phyloP scores from a whole-genome alignment of 2,888 invertebrate species.

The Dioctria rufipes region DNA sequence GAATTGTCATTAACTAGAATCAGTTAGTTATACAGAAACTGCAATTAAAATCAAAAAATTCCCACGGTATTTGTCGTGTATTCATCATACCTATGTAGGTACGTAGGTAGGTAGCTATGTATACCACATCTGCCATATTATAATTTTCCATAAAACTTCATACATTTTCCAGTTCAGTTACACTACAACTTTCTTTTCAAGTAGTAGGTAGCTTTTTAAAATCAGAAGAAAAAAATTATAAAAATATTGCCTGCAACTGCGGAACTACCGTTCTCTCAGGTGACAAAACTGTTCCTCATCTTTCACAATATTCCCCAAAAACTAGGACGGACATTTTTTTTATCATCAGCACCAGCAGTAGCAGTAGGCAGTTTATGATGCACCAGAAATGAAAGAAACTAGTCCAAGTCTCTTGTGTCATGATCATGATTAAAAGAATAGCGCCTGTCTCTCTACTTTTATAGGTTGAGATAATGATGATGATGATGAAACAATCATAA shows the following conservation, averaged over 20 bases:
- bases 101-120: neutral
- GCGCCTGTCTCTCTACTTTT: neutral
- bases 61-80: neutral
- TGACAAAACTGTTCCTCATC: conserved; percentile 21
- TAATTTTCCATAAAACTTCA: conserved; percentile 10
- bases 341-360: neutral
- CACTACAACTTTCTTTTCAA: conserved; percentile 30
- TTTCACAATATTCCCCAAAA: conserved; percentile 15
- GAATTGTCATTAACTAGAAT: neutral
- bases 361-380: neutral
- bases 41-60: neutral
- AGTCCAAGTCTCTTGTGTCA: conserved; percentile 42
- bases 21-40: neutral
- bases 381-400: conserved; percentile 44
- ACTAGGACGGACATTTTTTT: conserved; percentile 22
- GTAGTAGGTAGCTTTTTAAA: neutral
- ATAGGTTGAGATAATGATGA: neutral
- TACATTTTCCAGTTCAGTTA: conserved; percentile 45
- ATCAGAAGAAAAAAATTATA: neutral
- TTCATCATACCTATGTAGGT: neutral
- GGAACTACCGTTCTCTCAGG: conserved; percentile 37
- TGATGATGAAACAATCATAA: conserved; percentile 30
- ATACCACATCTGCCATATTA: neutral
- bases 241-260: conserved; percentile 24
- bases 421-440: neutral